phyloP scores from a whole-genome alignment of 1,140 invertebrate species.

The Rhizoglyphus robini region DNA sequence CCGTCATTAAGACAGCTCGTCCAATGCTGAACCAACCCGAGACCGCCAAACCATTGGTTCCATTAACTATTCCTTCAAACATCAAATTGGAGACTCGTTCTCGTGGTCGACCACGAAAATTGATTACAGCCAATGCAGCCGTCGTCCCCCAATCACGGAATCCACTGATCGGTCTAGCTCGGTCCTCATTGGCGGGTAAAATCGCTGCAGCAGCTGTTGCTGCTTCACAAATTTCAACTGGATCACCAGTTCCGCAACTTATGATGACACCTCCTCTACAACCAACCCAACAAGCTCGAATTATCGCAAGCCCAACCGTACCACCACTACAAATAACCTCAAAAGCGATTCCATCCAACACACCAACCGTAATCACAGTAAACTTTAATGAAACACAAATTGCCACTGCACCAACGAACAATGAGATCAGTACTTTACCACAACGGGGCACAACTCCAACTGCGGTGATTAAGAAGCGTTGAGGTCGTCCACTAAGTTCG shows the following conservation, averaged over 20 bases:
- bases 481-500: background rate
- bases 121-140: background rate
- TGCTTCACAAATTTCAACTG: background rate
- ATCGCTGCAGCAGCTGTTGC: background rate
- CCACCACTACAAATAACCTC: too few species aligned
- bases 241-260: too few species aligned
- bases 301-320: too few species aligned
- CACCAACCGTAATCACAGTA: too few species aligned
- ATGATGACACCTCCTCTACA: too few species aligned
- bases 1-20: background rate
- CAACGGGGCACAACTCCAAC: background rate
- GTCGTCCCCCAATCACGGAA: background rate
- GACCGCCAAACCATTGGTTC: too few species aligned
- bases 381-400: too few species aligned
- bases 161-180: conserved; percentile 32
- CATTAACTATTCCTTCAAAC: background rate
- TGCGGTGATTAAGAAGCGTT: background rate
- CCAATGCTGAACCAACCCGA: background rate
- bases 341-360: too few species aligned
- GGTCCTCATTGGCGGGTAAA: background rate
- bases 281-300: too few species aligned
- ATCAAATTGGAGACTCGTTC: background rate
- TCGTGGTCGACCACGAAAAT: conserved; percentile 30
- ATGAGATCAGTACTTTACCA: background rate
- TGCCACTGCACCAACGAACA: background rate